These are phyloP conservation scores for Drosophila ogumai DNA, from an alignment of 1,140 invertebrate species.

Conservation along the genomic window DNA sequence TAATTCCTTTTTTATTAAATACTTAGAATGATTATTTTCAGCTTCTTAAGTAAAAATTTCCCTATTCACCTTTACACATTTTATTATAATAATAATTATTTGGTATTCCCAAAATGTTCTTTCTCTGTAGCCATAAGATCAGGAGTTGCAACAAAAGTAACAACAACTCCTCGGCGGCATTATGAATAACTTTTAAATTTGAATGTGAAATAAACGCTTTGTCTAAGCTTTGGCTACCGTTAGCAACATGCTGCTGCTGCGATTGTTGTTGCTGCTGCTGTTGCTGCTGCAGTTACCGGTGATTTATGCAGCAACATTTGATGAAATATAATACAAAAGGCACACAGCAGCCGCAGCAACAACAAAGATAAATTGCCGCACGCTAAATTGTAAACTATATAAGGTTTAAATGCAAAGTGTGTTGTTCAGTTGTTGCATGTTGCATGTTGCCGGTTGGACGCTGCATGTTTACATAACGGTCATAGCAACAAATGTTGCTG, in stretches of 20 bases:
- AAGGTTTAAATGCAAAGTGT: slow-evolving; percentile 72
- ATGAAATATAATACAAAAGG: slow-evolving; percentile 84
- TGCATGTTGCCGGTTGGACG: slow-evolving; percentile 9
- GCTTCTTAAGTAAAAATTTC: background rate
- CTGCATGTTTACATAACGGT: slow-evolving; percentile 53
- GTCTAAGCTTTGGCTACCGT: slow-evolving; percentile 77
- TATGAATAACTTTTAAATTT: slow-evolving; percentile 83
- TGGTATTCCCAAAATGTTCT: background rate
- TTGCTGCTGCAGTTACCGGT: slow-evolving; percentile 47
- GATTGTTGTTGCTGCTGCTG: slow-evolving; percentile 12
- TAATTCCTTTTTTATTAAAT: background rate
- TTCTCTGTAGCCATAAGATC: slow-evolving; percentile 2
- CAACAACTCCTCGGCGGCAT: slow-evolving; percentile 52
- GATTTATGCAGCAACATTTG: slow-evolving; percentile 81
- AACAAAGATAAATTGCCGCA: slow-evolving; percentile 77
- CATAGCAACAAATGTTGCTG: slow-evolving; percentile 34
- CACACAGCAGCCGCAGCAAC: slow-evolving; percentile 55
- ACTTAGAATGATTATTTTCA: background rate
- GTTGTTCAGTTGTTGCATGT: slow-evolving; percentile 12
- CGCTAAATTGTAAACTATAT: slow-evolving; percentile 79
- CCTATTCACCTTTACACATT: too few species aligned
- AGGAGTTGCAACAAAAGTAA: slow-evolving; percentile 9
- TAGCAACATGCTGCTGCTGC: slow-evolving; percentile 67
- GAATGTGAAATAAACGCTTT: slow-evolving; percentile 84
- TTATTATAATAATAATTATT: too few species aligned